Evolutionary conservation across 2,797 vertebrate species (phyloP).

Genomic region (Coendou prehensilis): DNA sequence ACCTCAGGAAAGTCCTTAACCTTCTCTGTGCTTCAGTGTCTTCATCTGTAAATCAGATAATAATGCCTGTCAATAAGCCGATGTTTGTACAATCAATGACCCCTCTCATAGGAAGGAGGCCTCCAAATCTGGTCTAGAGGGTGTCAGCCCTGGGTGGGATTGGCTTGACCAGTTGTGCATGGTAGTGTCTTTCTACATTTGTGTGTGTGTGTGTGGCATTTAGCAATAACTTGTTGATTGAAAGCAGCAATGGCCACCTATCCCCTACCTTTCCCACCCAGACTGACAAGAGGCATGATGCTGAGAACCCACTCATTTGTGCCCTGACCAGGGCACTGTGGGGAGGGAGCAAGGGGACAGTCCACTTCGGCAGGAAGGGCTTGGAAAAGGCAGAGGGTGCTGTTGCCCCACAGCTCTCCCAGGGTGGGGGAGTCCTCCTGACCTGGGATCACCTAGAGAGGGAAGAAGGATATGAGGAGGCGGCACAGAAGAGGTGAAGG

Average conservation of each 20-base stretch:
- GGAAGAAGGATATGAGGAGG: neutral
- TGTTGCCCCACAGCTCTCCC: neutral
- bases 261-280: neutral
- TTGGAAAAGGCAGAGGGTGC: neutral
- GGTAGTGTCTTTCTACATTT: neutral
- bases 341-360: neutral
- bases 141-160: neutral
- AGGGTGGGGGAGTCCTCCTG: neutral
- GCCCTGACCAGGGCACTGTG: neutral
- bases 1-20: neutral
- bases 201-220: neutral
- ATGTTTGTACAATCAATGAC: too few species aligned
- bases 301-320: neutral
- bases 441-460: neutral
- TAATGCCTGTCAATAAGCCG: neutral
- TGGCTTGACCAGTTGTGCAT: neutral
- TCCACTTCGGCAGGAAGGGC: neutral
- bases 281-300: neutral
- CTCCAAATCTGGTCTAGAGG: accelerated
- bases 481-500: neutral
- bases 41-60: neutral
- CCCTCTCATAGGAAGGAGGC: neutral
- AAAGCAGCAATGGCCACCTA: neutral
- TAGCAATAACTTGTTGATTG: neutral
- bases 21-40: neutral